Evolutionary conservation across 2,888 invertebrate species (phyloP).

Genomic region (Noctua janthe): DNA sequence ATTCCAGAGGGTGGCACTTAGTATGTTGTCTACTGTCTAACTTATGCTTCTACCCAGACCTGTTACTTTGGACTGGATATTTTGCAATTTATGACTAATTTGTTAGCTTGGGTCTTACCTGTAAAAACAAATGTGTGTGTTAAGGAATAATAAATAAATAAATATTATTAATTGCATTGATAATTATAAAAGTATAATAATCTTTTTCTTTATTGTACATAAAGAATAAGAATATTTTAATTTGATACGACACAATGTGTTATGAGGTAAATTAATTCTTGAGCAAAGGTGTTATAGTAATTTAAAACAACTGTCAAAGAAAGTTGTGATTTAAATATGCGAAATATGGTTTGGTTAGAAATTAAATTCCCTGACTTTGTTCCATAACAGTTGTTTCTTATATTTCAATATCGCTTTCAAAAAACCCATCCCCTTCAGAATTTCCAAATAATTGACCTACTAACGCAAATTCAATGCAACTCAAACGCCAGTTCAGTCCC

Average conservation of each 20-base stretch:
- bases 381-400: not conserved
- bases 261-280: not conserved
- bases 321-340: not conserved
- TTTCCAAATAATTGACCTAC: not conserved
- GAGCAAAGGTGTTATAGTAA: not conserved
- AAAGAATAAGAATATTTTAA: too few relatives aligned
- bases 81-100: too few relatives aligned
- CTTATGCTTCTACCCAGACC: too few relatives aligned
- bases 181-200: too few relatives aligned
- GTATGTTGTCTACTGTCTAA: too few relatives aligned
- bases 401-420: not conserved
- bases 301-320: not conserved
- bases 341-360: not conserved
- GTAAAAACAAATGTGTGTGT: too few relatives aligned
- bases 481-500: not conserved
- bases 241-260: not conserved
- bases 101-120: too few relatives aligned
- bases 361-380: not conserved
- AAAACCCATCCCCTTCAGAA: not conserved
- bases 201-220: too few relatives aligned
- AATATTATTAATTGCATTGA: too few relatives aligned
- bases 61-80: too few relatives aligned
- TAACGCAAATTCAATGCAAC: not conserved
- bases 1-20: too few relatives aligned
- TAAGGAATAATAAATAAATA: too few relatives aligned